Percentiles rank a stretch among this genome's conserved stretches.
phyloP scores from a whole-genome alignment of 2,888 invertebrate species.

The Penaeus monodon region DNA sequence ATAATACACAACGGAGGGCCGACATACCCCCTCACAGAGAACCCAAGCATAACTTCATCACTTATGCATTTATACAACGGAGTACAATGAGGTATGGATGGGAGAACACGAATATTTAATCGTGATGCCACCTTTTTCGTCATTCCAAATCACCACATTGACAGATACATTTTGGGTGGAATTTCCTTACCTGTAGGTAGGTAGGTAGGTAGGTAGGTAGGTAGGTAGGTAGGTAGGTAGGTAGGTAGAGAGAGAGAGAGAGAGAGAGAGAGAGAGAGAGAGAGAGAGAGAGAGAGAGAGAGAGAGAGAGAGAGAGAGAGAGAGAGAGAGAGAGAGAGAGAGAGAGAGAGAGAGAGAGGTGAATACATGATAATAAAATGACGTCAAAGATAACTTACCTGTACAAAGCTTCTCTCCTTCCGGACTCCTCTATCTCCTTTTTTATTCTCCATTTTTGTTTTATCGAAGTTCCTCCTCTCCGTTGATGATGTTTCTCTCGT shows the following conservation, averaged over 20 bases:
- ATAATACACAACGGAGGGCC: no score
- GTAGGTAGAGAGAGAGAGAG: conserved; percentile 23
- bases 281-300: background rate
- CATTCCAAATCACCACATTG: no score
- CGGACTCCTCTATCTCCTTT: background rate
- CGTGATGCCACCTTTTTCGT: no score
- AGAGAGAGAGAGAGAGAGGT: background rate
- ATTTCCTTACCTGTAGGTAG: background rate
- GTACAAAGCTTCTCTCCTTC: conserved; percentile 15
- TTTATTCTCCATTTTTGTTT: background rate
- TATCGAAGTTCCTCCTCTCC: no score
- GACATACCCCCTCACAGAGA: no score
- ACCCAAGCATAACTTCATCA: no score
- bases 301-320: background rate
- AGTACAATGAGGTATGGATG: no score
- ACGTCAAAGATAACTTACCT: background rate
- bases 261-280: background rate
- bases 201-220: conserved; percentile 14
- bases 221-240: conserved; percentile 26
- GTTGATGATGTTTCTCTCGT: no score
- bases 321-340: background rate
- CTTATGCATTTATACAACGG: no score
- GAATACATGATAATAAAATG: background rate
- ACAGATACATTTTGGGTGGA: no score
- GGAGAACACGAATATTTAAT: no score